Base-by-base conservation (phyloP, 2,113 vertebrate species). In the Ailurus styani region DNA sequence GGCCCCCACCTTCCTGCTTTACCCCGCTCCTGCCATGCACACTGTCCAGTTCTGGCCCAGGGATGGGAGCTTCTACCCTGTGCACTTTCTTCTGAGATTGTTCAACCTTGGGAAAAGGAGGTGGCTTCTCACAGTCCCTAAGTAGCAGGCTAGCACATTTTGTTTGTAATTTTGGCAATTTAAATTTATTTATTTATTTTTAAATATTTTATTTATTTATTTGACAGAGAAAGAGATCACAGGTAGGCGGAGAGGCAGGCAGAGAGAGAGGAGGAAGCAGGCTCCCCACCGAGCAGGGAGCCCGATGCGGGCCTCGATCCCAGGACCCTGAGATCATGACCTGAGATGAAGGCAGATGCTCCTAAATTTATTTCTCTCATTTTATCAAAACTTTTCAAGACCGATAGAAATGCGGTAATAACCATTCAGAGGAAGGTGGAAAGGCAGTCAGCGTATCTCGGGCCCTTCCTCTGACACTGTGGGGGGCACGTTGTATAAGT, bases 181-280 rank as follows among this genome's bases (percentile, higher is more conserved):
- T 27, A 37, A 72, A n/a, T 82, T 84, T 62, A 25, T 86, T 79
- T 90, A n/a, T n/a, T n/a, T n/a, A n/a, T n/a, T n/a, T n/a, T n/a
- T n/a, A n/a, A n/a, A n/a, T n/a, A n/a, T n/a, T n/a, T n/a, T n/a
- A n/a, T n/a, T n/a, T n/a, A n/a, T n/a, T n/a, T n/a, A n/a, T n/a
- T n/a, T n/a, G n/a, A n/a, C n/a, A n/a, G n/a, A n/a, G n/a, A n/a
- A n/a, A n/a, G n/a, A n/a, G n/a, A n/a, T n/a, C n/a, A n/a, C n/a
- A n/a, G n/a, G n/a, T n/a, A n/a, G n/a, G n/a, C n/a, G n/a, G n/a
- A n/a, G n/a, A n/a, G n/a, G n/a, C n/a, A n/a, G n/a, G n/a, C n/a
- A n/a, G n/a, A n/a, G n/a, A n/a, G n/a, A n/a, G n/a, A n/a, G n/a
- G n/a, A n/a, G n/a, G n/a, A n/a, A n/a, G n/a, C n/a, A n/a, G n/a